Conservation (phyloP, 2,113 vertebrate genomes). For the Sylvietta virens region DNA sequence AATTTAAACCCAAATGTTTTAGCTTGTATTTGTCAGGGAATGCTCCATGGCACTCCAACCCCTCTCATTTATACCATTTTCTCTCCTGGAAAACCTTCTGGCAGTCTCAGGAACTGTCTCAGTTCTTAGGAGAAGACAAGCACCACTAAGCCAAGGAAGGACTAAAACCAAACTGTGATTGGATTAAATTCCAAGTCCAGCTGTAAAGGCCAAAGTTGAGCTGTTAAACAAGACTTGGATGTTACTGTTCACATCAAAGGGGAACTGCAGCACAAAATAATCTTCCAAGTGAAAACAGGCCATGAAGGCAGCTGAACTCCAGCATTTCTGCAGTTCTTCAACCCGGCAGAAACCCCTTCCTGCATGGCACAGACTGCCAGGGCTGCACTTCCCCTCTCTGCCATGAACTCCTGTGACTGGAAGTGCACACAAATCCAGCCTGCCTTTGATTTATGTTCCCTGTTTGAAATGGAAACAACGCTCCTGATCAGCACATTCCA, state of each 20-base stretch:
- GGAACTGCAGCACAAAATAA: background rate
- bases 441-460: rapidly evolving
- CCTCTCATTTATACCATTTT: rapidly evolving
- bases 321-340: background rate
- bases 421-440: rapidly evolving
- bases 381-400: background rate
- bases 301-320: background rate
- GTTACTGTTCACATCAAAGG: rapidly evolving
- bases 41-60: rapidly evolving
- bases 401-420: rapidly evolving
- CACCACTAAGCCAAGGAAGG: background rate
- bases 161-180: rapidly evolving
- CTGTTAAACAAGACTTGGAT: background rate
- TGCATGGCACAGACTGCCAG: background rate
- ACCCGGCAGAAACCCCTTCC: background rate
- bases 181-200: background rate
- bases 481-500: background rate
- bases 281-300: rapidly evolving
- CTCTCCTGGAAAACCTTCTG: background rate
- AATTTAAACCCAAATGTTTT: rapidly evolving
- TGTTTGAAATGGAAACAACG: rapidly evolving
- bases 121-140: background rate
- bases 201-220: background rate
- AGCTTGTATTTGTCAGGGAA: background rate
- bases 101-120: background rate